Conservation (phyloP, 2,797 vertebrate species). For the Alexandromys oeconomus region DNA sequence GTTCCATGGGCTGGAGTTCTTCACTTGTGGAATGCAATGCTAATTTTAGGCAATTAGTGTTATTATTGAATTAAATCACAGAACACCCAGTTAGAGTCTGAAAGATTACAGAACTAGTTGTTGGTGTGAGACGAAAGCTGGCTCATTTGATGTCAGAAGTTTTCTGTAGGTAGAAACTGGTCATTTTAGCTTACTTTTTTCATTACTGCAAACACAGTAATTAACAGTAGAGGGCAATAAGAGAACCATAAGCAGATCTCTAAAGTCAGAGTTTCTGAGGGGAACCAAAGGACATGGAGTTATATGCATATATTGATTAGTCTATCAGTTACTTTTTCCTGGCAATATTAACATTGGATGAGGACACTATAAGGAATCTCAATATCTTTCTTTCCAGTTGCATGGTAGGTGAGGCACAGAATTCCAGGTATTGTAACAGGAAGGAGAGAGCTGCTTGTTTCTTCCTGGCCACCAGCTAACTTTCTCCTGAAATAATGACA, state of each 20-base stretch:
- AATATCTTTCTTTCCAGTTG: background rate
- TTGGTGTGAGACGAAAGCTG: background rate
- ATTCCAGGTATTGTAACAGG: background rate
- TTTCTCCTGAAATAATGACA: too few relatives aligned
- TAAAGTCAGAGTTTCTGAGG: background rate
- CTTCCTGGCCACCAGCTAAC: too few relatives aligned
- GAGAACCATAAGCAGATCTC: background rate
- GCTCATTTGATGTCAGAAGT: background rate
- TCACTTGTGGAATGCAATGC: background rate
- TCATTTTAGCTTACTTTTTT: background rate
- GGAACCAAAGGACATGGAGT: background rate
- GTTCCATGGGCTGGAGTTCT: background rate
- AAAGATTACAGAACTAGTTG: background rate
- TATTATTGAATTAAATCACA: constrained; percentile 30
- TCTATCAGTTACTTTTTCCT: background rate
- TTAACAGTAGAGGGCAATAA: background rate
- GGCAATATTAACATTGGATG: background rate
- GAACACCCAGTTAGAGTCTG: background rate
- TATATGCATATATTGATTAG: background rate
- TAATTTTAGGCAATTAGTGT: constrained; percentile 15
- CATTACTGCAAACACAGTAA: constrained; percentile 26
- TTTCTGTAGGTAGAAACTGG: constrained; percentile 6
- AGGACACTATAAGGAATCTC: background rate
- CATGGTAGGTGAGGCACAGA: background rate
- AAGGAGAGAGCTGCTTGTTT: too few relatives aligned